A percentile compares a stretch with the other conserved stretches of the same genome.
Evolutionary conservation across 2,113 vertebrate species (phyloP).

Genomic region (Myodes glareolus): DNA sequence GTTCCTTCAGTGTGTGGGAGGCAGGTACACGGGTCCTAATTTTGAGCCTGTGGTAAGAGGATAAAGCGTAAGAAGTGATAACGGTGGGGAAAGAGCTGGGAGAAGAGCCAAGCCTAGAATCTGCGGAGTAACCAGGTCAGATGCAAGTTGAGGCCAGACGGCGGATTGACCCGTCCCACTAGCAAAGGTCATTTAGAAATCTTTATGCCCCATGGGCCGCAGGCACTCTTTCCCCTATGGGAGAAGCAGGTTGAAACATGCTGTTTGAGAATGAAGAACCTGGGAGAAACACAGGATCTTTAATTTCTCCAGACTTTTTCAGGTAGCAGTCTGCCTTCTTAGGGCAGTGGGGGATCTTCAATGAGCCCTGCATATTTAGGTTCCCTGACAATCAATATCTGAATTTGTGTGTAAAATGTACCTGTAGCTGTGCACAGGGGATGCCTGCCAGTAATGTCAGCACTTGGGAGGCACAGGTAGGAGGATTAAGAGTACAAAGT

Average conservation of each 20-base stretch:
- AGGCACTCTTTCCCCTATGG: neutral
- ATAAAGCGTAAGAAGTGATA: neutral
- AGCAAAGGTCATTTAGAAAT: neutral
- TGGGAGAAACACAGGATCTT: neutral
- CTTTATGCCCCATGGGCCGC: neutral
- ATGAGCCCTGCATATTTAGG: neutral
- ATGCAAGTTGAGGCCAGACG: neutral
- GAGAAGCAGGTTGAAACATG: neutral
- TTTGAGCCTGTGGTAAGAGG: neutral
- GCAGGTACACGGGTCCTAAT: neutral
- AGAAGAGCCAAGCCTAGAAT: neutral
- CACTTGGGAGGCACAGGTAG: neutral
- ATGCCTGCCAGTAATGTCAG: neutral
- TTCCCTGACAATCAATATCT: neutral
- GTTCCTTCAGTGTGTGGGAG: neutral
- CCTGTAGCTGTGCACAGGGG: neutral
- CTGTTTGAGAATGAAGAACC: neutral
- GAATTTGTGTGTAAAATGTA: neutral
- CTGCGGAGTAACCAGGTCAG: neutral
- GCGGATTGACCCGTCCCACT: neutral
- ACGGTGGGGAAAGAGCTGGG: neutral
- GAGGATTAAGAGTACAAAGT: neutral
- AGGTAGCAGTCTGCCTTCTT: neutral
- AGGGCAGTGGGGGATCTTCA: neutral
- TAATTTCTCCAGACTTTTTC: neutral